Percentiles rank a stretch among this genome's conserved stretches.
phyloP scores from a whole-genome alignment of 1,140 invertebrate species.

The Chrysoperla carnea region DNA sequence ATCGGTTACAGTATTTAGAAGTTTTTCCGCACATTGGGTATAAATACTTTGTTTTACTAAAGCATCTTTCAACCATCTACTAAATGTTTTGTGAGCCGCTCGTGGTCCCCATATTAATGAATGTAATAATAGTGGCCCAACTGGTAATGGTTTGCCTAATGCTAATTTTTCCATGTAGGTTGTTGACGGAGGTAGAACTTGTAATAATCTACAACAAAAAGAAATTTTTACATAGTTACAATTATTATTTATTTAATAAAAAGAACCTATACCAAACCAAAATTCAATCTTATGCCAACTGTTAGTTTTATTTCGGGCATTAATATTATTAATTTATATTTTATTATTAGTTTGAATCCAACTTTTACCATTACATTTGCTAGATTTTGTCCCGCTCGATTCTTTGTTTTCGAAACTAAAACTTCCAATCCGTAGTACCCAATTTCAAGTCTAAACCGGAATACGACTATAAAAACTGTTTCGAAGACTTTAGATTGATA shows the following conservation, averaged over 20 bases:
- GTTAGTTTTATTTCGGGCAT: too few relatives aligned
- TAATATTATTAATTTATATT: conserved; percentile 1
- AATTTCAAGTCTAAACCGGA: too few relatives aligned
- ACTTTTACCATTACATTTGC: too few relatives aligned
- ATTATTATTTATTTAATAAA: conserved; percentile 12
- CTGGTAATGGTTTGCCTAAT: conserved; percentile 33
- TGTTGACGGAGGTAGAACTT: conserved; percentile 73
- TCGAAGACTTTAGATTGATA: too few relatives aligned
- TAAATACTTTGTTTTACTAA: conserved; percentile 82
- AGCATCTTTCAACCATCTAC: conserved; percentile 58
- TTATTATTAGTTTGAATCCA: too few relatives aligned
- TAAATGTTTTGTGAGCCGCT: conserved; percentile 51
- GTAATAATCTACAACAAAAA: conserved; percentile 40
- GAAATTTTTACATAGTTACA: conserved; percentile 20
- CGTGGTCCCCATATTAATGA: conserved; percentile 56
- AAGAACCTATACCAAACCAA: too few relatives aligned
- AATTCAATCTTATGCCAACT: too few relatives aligned
- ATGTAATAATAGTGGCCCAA: conserved; percentile 42
- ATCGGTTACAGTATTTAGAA: conserved; percentile 50
- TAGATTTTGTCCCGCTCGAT: too few relatives aligned
- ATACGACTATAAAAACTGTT: too few relatives aligned
- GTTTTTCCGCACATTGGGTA: conserved; percentile 58
- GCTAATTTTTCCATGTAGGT: conserved; percentile 67
- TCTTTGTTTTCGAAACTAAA: too few relatives aligned
- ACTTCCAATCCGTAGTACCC: too few relatives aligned